These are phyloP conservation scores for Drosophila suzukii DNA, from an alignment of 1,140 invertebrate genomes.

Conservation along the genomic window DNA sequence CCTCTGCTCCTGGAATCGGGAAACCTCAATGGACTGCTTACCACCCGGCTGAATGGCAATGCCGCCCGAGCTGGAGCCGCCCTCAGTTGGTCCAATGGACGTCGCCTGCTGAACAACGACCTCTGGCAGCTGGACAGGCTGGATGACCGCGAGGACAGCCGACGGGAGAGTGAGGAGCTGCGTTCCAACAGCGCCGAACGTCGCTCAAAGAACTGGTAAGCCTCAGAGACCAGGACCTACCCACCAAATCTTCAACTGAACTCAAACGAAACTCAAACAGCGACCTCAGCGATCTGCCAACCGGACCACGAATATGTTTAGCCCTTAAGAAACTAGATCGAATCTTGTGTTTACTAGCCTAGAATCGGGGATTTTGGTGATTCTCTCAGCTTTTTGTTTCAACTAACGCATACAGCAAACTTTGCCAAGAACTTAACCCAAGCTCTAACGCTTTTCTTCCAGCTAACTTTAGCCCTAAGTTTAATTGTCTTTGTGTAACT, in stretches of 20 bases:
- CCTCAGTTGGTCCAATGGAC: slow-evolving; percentile 62
- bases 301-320: slow-evolving; percentile 60
- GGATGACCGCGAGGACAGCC: slow-evolving; percentile 41
- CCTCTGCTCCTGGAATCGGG: slow-evolving; percentile 61
- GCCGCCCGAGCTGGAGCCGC: slow-evolving; percentile 52
- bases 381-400: slow-evolving; percentile 15
- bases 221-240: no score
- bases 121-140: slow-evolving; percentile 65
- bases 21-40: slow-evolving; percentile 65
- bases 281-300: slow-evolving; percentile 50
- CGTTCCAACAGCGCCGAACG: slow-evolving; percentile 41
- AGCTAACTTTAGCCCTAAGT: slow-evolving; percentile 59
- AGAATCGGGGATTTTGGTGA: slow-evolving; percentile 58
- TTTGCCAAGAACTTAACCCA: slow-evolving; percentile 51
- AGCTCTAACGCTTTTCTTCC: slow-evolving; percentile 31
- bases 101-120: slow-evolving; percentile 57
- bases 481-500: slow-evolving; percentile 66
- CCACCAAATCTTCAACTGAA: slow-evolving; percentile 49
- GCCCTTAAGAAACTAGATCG: slow-evolving; percentile 18
- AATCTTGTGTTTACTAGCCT: slow-evolving; percentile 54
- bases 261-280: slow-evolving; percentile 61
- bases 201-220: slow-evolving; percentile 58
- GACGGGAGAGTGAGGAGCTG: slow-evolving; percentile 42
- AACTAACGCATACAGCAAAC: slow-evolving; percentile 43
- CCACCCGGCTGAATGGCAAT: slow-evolving; percentile 68